Conservation (phyloP, 2,113 vertebrate genomes). For the Python bivittatus region DNA sequence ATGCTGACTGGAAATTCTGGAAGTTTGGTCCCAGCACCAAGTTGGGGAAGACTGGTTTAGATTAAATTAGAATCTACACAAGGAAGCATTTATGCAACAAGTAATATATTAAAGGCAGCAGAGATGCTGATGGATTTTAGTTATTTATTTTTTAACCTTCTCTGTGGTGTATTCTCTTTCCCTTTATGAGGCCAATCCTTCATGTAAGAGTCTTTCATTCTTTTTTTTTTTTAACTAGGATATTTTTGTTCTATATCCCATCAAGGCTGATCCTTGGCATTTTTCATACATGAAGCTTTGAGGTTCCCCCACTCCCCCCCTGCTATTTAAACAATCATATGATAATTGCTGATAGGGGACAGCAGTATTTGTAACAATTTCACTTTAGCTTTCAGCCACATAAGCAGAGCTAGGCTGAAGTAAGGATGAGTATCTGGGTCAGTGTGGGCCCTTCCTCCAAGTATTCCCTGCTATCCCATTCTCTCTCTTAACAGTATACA, state of each 20-base stretch:
- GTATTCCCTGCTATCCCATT: background rate
- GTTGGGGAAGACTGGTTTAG: background rate
- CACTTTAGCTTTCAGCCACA: background rate
- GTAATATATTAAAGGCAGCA: background rate
- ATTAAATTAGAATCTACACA: background rate
- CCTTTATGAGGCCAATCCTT: background rate
- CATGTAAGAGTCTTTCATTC: background rate
- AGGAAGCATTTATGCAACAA: background rate
- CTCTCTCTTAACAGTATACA: background rate
- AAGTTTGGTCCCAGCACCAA: background rate
- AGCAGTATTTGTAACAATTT: background rate
- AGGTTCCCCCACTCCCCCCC: background rate
- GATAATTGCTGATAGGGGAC: background rate
- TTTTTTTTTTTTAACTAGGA: background rate
- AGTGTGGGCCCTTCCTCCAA: background rate
- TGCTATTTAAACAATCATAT: background rate
- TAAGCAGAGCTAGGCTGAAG: background rate
- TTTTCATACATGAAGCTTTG: background rate
- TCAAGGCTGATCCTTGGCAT: background rate
- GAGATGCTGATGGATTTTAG: background rate
- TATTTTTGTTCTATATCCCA: background rate
- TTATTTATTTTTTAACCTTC: too few species aligned
- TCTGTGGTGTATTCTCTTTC: background rate
- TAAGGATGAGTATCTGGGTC: background rate
- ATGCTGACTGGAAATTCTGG: background rate